Percentiles rank a stretch among this genome's conserved stretches.
Conservation (phyloP, 2,797 vertebrate genomes). For the Parambassis ranga region DNA sequence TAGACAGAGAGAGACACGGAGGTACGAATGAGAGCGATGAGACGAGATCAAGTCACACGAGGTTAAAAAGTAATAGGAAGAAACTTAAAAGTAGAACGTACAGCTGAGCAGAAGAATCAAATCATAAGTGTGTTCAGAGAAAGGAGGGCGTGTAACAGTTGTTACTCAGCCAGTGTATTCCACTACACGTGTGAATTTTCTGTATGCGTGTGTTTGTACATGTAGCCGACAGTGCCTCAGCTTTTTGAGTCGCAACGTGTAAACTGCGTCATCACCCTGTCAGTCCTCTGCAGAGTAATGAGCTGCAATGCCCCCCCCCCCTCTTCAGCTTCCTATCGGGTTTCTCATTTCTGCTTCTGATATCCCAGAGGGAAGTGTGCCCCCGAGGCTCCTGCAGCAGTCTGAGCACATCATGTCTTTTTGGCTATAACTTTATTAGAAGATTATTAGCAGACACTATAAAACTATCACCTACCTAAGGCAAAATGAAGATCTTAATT, state of each 20-base stretch:
- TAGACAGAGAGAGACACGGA: background rate
- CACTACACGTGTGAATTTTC: background rate
- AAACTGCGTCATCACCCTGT: slow-evolving; percentile 25
- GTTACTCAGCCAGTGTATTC: background rate
- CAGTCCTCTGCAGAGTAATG: slow-evolving; percentile 42
- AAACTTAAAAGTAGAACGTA: background rate
- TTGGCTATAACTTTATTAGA: slow-evolving; percentile 21
- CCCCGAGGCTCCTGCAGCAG: slow-evolving; percentile 15
- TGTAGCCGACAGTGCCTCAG: slow-evolving; percentile 1
- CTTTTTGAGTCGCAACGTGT: slow-evolving; percentile 14
- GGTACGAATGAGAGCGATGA: background rate
- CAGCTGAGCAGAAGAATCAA: background rate
- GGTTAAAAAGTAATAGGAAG: background rate
- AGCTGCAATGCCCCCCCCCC: slow-evolving; percentile 31
- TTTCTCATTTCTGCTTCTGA: background rate
- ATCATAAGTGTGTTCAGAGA: background rate
- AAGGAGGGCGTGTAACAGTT: too few relatives aligned
- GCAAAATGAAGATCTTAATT: too few relatives aligned
- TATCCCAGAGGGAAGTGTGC: slow-evolving; percentile 26
- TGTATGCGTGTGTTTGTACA: slow-evolving; percentile 12
- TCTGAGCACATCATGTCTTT: slow-evolving; percentile 36
- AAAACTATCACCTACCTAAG: slow-evolving; percentile 11
- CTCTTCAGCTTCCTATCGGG: slow-evolving; percentile 5
- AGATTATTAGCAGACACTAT: slow-evolving; percentile 18
- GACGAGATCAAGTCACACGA: background rate